Conservation (phyloP, 92 coral and sea anemone species). For the Actinernus sp. region DNA sequence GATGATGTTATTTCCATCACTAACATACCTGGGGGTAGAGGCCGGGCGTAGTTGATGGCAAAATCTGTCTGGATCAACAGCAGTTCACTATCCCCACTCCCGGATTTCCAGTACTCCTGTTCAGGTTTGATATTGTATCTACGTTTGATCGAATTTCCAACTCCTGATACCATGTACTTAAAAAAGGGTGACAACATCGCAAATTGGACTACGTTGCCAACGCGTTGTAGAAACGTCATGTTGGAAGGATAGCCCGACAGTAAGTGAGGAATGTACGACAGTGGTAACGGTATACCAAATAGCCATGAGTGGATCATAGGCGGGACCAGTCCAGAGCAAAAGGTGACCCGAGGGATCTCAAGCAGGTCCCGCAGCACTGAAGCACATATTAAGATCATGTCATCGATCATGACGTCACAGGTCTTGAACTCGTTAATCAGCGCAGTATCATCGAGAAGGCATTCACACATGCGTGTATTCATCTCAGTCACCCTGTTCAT, state of each 20-base stretch:
- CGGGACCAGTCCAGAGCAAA: conserved; percentile 5
- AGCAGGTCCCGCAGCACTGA: conserved; percentile 3
- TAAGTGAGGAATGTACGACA: conserved; percentile 1
- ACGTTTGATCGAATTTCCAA: neutral
- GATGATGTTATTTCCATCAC: too few species aligned
- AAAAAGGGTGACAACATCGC: neutral
- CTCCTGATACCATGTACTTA: neutral
- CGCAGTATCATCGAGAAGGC: neutral
- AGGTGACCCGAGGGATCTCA: conserved; percentile 1
- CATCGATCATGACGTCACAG: conserved; percentile 11
- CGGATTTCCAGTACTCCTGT: conserved; percentile 1
- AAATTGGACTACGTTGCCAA: conserved; percentile 4
- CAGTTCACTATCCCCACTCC: conserved; percentile 1
- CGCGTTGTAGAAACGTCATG: conserved; percentile 7
- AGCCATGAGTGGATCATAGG: conserved; percentile 6
- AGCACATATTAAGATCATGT: neutral
- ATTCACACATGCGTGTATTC: conserved; percentile 4
- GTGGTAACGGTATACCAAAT: conserved; percentile 1
- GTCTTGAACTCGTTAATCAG: neutral
- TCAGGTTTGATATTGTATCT: conserved; percentile 11
- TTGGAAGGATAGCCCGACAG: neutral
- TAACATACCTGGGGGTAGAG: conserved; percentile 4
- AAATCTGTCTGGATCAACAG: conserved; percentile 8
- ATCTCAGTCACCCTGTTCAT: neutral
- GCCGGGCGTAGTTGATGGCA: conserved; percentile 10